Evolutionary conservation across 2,797 vertebrate species (phyloP).

Genomic region (Urocyon cinereoargenteus): DNA sequence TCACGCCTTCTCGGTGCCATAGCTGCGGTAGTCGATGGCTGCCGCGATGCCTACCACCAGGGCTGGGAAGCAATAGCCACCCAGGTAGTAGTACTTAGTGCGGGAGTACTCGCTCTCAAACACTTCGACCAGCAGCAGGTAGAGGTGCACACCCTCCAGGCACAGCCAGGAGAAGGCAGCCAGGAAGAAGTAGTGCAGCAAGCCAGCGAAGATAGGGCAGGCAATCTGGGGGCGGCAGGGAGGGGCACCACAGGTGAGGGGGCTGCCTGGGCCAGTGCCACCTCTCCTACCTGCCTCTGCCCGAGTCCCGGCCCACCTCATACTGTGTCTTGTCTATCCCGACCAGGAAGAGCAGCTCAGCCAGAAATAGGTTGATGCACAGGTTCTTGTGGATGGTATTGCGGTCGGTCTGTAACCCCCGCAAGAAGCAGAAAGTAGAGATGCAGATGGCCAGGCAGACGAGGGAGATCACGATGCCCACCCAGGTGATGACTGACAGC

Average conservation of each 20-base stretch:
- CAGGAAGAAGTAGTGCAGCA: conserved; percentile 98
- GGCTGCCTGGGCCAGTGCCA: rapidly evolving
- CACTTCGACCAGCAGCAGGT: conserved; percentile 97
- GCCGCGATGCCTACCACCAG: conserved; percentile 96
- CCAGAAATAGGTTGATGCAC: conserved; percentile 97
- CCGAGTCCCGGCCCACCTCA: conserved; percentile 88
- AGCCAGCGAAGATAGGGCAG: conserved; percentile 96
- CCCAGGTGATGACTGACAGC: conserved; percentile 97
- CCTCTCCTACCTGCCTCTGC: too few species aligned
- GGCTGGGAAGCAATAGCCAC: conserved; percentile 96
- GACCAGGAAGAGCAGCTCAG: conserved; percentile 96
- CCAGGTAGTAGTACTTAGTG: conserved; percentile 97
- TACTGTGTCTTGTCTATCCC: conserved; percentile 98
- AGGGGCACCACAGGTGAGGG: not conserved
- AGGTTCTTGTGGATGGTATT: conserved; percentile 99
- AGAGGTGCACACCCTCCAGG: conserved; percentile 97
- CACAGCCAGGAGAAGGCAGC: conserved; percentile 98
- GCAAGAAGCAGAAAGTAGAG: conserved; percentile 97
- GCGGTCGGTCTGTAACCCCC: conserved; percentile 96
- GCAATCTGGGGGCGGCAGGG: conserved; percentile 89
- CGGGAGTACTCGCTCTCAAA: conserved; percentile 96
- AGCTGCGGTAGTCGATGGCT: conserved; percentile 97
- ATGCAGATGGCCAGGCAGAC: conserved; percentile 97
- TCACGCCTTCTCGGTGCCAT: conserved; percentile 97
- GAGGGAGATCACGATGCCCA: conserved; percentile 96